These are phyloP conservation scores for Drosophila rhopaloa DNA, from an alignment of 1,140 invertebrate genomes.

Conservation along the genomic window DNA sequence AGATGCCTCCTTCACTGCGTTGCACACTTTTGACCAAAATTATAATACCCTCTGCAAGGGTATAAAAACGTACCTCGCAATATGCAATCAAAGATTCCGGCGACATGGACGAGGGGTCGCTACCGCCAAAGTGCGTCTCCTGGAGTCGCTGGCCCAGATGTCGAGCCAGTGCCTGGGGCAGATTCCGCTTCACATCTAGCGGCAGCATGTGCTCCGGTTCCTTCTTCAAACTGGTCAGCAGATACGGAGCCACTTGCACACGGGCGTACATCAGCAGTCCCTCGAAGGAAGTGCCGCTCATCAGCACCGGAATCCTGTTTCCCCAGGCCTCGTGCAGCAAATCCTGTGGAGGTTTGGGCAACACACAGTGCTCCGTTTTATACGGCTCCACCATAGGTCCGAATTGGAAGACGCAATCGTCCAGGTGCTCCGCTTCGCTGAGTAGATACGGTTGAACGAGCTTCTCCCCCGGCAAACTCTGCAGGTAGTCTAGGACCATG, in stretches of 20 bases:
- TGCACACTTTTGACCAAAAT: too few species aligned
- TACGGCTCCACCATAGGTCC: conserved; percentile 77
- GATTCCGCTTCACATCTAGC: conserved; percentile 44
- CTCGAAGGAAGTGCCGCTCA: conserved; percentile 84
- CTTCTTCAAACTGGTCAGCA: conserved; percentile 57
- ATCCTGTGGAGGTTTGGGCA: conserved; percentile 49
- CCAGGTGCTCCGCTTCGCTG: conserved; percentile 57
- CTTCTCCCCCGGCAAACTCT: conserved; percentile 46
- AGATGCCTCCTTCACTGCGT: too few species aligned
- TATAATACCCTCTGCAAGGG: too few species aligned
- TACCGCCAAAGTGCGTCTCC: conserved; percentile 55
- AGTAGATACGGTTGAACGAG: conserved; percentile 64
- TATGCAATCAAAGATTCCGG: conserved; percentile 53
- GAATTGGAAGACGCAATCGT: conserved; percentile 73
- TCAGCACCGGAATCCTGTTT: conserved; percentile 85
- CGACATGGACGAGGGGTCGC: conserved; percentile 28
- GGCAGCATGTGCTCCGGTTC: conserved; percentile 69
- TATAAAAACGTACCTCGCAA: conserved; percentile 54
- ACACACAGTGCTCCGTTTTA: conserved; percentile 47
- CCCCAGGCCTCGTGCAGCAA: conserved; percentile 71
- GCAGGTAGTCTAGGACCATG: conserved; percentile 60
- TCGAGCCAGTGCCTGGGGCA: conserved; percentile 42
- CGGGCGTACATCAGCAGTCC: conserved; percentile 69
- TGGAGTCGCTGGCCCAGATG: conserved; percentile 53
- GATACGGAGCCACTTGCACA: conserved; percentile 53